Conservation (phyloP, 1,140 invertebrate genomes). For the Listronotus bonariensis region DNA sequence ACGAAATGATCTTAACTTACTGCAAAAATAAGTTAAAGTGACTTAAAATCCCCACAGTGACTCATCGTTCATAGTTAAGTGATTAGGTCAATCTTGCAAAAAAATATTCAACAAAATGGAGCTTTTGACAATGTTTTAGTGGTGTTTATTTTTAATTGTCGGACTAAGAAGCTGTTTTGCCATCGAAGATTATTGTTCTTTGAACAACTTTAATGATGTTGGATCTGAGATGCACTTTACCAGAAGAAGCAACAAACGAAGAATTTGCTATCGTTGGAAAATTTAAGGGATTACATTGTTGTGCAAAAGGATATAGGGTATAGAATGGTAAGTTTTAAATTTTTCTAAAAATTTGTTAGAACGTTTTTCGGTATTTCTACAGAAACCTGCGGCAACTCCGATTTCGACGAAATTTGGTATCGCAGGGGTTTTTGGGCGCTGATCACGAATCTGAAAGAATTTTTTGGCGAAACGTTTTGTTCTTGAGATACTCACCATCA, state of each 20-base stretch:
- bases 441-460: no score
- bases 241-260: conserved; percentile 66
- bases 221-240: conserved; percentile 66
- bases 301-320: conserved; percentile 72
- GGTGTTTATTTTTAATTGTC: conserved; percentile 7
- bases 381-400: no score
- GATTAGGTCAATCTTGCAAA: neutral
- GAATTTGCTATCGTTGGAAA: conserved; percentile 70
- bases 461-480: no score
- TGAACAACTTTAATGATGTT: conserved; percentile 40
- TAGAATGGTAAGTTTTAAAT: conserved; percentile 70
- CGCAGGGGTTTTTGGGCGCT: no score
- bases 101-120: conserved; percentile 13
- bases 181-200: conserved; percentile 51
- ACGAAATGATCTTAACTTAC: no score
- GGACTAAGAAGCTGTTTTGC: conserved; percentile 16
- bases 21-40: no score
- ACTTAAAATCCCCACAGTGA: no score
- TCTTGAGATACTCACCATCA: no score
- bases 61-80: no score
- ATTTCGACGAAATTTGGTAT: no score
- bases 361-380: no score
- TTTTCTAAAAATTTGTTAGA: no score
- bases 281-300: conserved; percentile 79
- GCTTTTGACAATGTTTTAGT: neutral